phyloP scores from a whole-genome alignment of 1,140 invertebrate species.

The Magallana ariakensis region DNA sequence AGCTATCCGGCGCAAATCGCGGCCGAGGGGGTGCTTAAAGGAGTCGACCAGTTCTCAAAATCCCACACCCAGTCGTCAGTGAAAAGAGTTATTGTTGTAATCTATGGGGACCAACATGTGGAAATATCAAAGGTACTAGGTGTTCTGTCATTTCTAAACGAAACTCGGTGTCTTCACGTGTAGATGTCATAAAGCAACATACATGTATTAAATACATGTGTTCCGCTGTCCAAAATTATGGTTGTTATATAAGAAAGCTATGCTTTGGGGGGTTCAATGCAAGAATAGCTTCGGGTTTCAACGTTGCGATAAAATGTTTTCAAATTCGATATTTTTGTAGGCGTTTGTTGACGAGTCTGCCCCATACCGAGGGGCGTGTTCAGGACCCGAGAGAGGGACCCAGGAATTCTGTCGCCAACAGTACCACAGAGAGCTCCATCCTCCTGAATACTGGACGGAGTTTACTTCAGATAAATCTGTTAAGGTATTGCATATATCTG shows the following conservation, averaged over 20 bases:
- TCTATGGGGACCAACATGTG: slow-evolving; percentile 12
- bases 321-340: not conserved
- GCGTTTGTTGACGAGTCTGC: slow-evolving; percentile 41
- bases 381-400: slow-evolving; percentile 33
- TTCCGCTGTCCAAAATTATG: too few relatives aligned
- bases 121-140: slow-evolving; percentile 48
- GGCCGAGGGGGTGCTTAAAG: slow-evolving; percentile 58
- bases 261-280: too few relatives aligned
- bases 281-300: too few relatives aligned
- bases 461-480: slow-evolving; percentile 51
- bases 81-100: slow-evolving; percentile 47
- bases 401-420: slow-evolving; percentile 54
- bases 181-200: too few relatives aligned
- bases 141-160: too few relatives aligned
- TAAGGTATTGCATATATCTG: slow-evolving; percentile 2
- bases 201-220: too few relatives aligned
- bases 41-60: slow-evolving; percentile 52
- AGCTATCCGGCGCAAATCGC: slow-evolving; percentile 55
- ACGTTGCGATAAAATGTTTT: too few relatives aligned
- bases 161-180: too few relatives aligned
- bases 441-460: slow-evolving; percentile 58
- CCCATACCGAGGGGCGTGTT: not conserved
- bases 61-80: slow-evolving; percentile 40
- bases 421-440: slow-evolving; percentile 44
- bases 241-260: too few relatives aligned